Percentiles rank a stretch among this genome's conserved stretches.
These are phyloP conservation scores for Marmota monax DNA, from an alignment of 2,113 vertebrate genomes.

Conservation along the genomic window DNA sequence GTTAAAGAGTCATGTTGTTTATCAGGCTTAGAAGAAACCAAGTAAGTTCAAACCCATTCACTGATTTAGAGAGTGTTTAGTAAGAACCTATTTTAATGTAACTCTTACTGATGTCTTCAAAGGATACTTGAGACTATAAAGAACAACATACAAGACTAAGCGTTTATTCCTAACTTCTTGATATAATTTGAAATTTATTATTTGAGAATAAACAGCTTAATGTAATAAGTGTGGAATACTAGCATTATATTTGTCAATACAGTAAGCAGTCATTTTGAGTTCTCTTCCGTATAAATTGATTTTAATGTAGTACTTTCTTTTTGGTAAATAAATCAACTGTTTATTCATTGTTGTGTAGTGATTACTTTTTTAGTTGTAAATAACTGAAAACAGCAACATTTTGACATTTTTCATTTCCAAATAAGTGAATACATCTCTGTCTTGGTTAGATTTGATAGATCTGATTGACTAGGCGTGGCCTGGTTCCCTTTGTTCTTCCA, in stretches of 20 bases:
- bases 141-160: neutral
- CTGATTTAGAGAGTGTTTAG: slow-evolving; percentile 29
- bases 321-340: neutral
- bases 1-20: neutral
- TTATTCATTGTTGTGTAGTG: slow-evolving; percentile 30
- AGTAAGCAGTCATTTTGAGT: neutral
- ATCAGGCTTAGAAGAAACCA: slow-evolving; percentile 17
- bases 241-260: neutral
- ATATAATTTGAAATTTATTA: neutral
- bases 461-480: neutral
- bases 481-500: neutral
- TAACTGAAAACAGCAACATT: neutral
- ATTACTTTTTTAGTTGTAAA: slow-evolving; percentile 57
- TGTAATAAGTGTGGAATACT: neutral
- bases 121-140: neutral
- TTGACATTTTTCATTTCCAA: neutral
- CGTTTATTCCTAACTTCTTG: slow-evolving; percentile 22
- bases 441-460: neutral
- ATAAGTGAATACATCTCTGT: neutral
- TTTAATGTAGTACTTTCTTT: slow-evolving; percentile 28
- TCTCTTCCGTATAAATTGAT: neutral
- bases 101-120: neutral
- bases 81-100: neutral
- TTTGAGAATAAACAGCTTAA: slow-evolving; percentile 24
- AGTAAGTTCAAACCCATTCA: neutral